Conservation (phyloP, 2,888 invertebrate species). For the Diabrotica balteata region DNA sequence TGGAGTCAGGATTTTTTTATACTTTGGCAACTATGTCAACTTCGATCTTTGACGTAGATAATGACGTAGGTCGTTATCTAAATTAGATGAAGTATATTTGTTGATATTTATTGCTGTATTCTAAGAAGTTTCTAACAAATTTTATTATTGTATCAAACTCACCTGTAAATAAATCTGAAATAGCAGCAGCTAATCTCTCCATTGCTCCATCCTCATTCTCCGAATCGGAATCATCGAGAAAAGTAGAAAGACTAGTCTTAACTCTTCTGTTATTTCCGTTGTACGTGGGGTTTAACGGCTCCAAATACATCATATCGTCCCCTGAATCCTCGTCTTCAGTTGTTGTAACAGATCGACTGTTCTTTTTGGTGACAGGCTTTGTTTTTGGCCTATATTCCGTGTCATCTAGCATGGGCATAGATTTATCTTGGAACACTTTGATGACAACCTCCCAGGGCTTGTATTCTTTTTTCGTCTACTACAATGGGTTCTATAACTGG, state of each 20-base stretch:
- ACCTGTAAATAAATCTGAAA: slow-evolving; percentile 80
- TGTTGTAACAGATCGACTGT: slow-evolving; percentile 49
- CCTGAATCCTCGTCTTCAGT: slow-evolving; percentile 58
- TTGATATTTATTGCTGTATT: no score
- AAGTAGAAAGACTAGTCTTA: slow-evolving; percentile 64
- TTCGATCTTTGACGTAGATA: no score
- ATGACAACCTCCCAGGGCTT: slow-evolving; percentile 76
- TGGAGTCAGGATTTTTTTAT: no score
- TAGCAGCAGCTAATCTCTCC: slow-evolving; percentile 75
- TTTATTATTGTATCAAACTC: slow-evolving; percentile 41
- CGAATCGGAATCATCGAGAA: slow-evolving; percentile 72
- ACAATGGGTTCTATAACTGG: slow-evolving; percentile 81
- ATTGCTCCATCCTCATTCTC: slow-evolving; percentile 75
- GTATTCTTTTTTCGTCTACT: slow-evolving; percentile 70
- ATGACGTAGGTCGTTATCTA: no score
- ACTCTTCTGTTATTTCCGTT: slow-evolving; percentile 55
- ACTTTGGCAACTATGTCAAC: no score
- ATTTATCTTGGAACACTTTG: slow-evolving; percentile 65
- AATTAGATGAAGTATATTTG: no score
- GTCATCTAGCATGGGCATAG: slow-evolving; percentile 52
- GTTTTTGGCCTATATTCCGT: slow-evolving; percentile 46
- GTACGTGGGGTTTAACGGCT: slow-evolving; percentile 53
- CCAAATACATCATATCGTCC: slow-evolving; percentile 60
- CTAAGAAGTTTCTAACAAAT: no score
- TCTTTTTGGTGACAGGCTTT: slow-evolving; percentile 40